Conservation (phyloP, 2,797 vertebrate species). For the Hirundo rustica region DNA sequence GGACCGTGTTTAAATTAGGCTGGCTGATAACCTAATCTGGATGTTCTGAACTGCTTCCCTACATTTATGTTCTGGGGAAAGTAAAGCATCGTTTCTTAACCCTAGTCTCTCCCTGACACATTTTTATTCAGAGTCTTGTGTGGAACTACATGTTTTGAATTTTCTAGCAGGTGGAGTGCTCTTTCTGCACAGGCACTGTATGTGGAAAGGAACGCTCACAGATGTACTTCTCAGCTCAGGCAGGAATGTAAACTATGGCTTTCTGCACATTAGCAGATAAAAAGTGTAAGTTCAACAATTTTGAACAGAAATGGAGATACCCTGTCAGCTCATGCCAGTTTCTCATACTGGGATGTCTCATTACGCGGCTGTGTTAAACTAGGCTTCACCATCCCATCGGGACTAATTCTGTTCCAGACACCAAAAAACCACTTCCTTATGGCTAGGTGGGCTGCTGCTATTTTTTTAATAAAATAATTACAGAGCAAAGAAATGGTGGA, state of each 20-base stretch:
- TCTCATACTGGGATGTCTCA: not conserved
- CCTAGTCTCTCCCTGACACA: not conserved
- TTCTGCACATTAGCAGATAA: not conserved
- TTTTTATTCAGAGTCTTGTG: not conserved
- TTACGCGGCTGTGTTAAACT: not conserved
- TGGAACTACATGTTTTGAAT: not conserved
- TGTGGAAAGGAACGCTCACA: not conserved
- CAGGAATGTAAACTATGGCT: not conserved
- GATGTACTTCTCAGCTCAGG: not conserved
- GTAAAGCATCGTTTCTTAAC: not conserved
- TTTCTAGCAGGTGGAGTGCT: not conserved
- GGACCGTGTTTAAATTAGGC: slow-evolving; percentile 63
- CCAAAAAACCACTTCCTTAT: not conserved
- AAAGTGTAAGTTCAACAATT: not conserved
- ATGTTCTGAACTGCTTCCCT: slow-evolving; percentile 40
- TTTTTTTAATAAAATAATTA: not conserved
- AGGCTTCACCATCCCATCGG: not conserved
- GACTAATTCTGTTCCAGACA: not conserved
- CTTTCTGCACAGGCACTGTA: not conserved
- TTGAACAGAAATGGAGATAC: not conserved
- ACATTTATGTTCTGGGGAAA: slow-evolving; percentile 46
- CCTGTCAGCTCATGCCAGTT: not conserved
- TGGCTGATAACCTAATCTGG: slow-evolving; percentile 60
- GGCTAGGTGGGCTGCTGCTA: not conserved
- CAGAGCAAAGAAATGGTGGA: not conserved